Base-by-base conservation (phyloP, 2,888 invertebrate species). In the Danaus chrysippus region DNA sequence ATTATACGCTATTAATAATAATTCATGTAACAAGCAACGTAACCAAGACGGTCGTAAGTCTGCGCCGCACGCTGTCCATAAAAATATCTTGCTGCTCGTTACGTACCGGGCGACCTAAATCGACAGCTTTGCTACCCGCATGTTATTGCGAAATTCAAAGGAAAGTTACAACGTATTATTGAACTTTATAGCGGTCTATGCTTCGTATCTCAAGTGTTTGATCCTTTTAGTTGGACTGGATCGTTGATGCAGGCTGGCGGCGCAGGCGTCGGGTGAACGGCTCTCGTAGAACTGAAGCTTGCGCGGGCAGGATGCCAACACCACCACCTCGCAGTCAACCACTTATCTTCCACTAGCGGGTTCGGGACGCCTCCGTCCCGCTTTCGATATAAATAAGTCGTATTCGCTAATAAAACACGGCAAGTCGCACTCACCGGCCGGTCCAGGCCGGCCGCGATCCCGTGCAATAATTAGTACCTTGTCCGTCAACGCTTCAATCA, bases 81-180 rank as follows among this genome's bases (percentile, higher is more conserved):
- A 90, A 91, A 91, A 91, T 91, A 91, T 87, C 89, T 82, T 87
- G 82, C 86, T 85, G 85, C 86, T 81, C 84, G 84, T 82, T 77
- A 81, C 76, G 84, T 82, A 81, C 88, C 89, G 87, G 89, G 87
- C 87, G 89, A 89, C 89, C 89, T 86, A 89, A 81, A 87, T 91
- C 83, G 76, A 81, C 81, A 72, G 81, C 80, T 80, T 73, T 72
- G 73, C 60, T 58, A 56, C 46, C 34, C 46, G 61, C 54, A 63
- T 54, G 65, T 66, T 66, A 17, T 49, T 17, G 10, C 17, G 6
- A 17, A 17, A 49, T 34, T 34, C 23, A 34, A 3, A 34, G 23
- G 23, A 34, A 8, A 34, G 23, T 34, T 34, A 5, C 23, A 34
- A 6, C 23, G 23, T 34, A 34, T 34, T 34, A 34, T 34, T 34